These are phyloP conservation scores for Mechanitis messenoides DNA, from an alignment of 2,888 invertebrate genomes.

Conservation along the genomic window DNA sequence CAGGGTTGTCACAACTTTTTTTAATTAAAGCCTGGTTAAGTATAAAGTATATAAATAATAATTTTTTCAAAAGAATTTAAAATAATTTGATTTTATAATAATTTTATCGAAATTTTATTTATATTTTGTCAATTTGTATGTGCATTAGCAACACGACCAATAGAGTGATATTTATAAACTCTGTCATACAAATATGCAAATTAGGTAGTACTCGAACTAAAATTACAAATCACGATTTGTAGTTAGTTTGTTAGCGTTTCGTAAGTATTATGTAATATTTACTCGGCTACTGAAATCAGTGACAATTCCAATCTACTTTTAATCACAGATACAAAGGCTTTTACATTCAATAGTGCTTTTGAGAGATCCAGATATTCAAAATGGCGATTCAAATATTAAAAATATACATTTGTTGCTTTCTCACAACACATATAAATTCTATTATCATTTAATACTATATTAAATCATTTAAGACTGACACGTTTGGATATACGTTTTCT, in stretches of 20 bases:
- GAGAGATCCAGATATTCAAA: not conserved
- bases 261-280: slow-evolving; percentile 19
- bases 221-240: slow-evolving; percentile 6
- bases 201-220: slow-evolving; percentile 3
- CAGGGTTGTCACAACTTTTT: not conserved
- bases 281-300: slow-evolving; percentile 22
- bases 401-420: no score
- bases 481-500: no score
- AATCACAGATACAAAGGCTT: not conserved
- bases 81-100: no score
- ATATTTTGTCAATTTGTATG: no score
- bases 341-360: not conserved
- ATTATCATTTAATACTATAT: no score
- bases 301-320: slow-evolving; percentile 11
- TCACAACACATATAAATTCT: no score
- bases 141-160: not conserved
- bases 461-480: no score
- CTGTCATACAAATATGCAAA: slow-evolving; percentile 7
- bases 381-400: no score
- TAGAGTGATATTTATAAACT: not conserved
- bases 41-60: no score
- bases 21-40: not conserved
- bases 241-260: slow-evolving; percentile 11
- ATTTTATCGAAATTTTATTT: no score
- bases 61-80: no score